Conservation (phyloP, 2,888 invertebrate genomes). For the Strigamia transsilvanica region DNA sequence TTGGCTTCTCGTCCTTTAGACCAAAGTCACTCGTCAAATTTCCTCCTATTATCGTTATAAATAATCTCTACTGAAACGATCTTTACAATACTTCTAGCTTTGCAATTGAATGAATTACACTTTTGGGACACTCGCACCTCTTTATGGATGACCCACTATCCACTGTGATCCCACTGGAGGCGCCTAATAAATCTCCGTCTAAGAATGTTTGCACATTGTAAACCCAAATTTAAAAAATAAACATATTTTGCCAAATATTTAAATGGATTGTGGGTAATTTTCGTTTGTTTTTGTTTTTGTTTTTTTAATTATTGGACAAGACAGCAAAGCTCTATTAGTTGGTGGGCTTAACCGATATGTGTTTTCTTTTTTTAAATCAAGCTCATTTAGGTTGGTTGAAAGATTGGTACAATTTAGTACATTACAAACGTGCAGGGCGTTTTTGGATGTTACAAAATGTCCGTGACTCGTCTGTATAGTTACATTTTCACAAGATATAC, state of each 20-base stretch:
- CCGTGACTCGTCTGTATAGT: too few species aligned
- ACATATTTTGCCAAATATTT: neutral
- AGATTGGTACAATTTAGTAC: too few species aligned
- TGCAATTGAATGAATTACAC: constrained; percentile 36
- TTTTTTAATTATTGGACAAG: too few species aligned
- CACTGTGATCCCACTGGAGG: constrained; percentile 19
- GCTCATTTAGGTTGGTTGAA: too few species aligned
- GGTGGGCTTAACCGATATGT: too few species aligned
- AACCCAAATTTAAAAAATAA: neutral
- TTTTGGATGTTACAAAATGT: too few species aligned
- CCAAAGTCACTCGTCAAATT: constrained; percentile 13
- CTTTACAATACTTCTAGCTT: constrained; percentile 25
- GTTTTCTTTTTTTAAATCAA: too few species aligned
- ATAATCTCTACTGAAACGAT: neutral
- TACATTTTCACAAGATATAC: too few species aligned
- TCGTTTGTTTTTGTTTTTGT: too few species aligned
- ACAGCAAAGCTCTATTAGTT: too few species aligned
- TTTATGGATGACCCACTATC: constrained; percentile 37
- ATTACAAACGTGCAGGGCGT: too few species aligned
- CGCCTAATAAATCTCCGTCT: constrained; percentile 1
- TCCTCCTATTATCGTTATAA: constrained; percentile 19
- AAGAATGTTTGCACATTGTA: neutral
- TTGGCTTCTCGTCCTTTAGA: neutral
- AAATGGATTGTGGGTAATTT: too few species aligned
- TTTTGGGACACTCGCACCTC: constrained; percentile 17